phyloP scores from a whole-genome alignment of 2,888 invertebrate species.

The Latheticus oryzae region DNA sequence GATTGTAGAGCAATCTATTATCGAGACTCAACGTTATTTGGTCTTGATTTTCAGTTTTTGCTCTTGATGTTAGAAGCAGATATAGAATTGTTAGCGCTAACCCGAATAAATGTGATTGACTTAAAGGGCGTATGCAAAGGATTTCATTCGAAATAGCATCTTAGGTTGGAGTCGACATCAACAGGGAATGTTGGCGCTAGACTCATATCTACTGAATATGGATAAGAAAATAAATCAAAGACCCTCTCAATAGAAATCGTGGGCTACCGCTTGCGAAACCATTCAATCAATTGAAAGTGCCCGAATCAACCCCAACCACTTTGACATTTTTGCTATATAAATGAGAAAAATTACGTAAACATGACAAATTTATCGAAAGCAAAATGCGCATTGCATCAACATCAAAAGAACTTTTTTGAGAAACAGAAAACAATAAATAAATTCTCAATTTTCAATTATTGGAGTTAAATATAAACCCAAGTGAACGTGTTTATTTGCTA shows the following conservation, averaged over 20 bases:
- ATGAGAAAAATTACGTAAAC: constrained; percentile 35
- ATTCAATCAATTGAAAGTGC: constrained; percentile 49
- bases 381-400: no score
- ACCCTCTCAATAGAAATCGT: constrained; percentile 45
- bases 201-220: constrained; percentile 47
- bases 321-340: constrained; percentile 34
- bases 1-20: no score
- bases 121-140: constrained; percentile 24
- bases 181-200: constrained; percentile 42
- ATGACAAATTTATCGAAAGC: constrained; percentile 35
- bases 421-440: no score
- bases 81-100: constrained; percentile 11
- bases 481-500: no score
- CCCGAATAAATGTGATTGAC: constrained; percentile 32
- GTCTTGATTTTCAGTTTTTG: no score
- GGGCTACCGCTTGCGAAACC: constrained; percentile 44
- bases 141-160: constrained; percentile 26
- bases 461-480: no score
- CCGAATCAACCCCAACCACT: constrained; percentile 32
- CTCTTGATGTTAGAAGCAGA: no score
- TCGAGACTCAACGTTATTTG: no score
- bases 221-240: constrained; percentile 51
- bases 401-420: no score
- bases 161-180: constrained; percentile 25
- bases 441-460: no score